A percentile compares a stretch with the other conserved stretches of the same genome.
phyloP scores from a whole-genome alignment of 1,140 invertebrate species.

The Glossosoma conforme region DNA sequence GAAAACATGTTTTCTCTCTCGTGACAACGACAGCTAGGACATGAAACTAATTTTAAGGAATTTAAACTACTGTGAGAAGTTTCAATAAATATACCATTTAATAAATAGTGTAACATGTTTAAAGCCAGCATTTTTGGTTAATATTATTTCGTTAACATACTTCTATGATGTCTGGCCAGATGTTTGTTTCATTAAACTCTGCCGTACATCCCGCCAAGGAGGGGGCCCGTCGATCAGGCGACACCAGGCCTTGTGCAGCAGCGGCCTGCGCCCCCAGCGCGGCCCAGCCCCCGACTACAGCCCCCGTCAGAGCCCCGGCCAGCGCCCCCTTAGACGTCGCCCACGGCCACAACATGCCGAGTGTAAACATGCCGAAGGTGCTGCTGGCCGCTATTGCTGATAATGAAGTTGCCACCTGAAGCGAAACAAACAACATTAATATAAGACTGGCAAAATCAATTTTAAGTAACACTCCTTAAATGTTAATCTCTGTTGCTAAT shows the following conservation, averaged over 20 bases:
- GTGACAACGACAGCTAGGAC: no score
- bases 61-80: no score
- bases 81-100: no score
- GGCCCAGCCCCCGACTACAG: slow-evolving; percentile 52
- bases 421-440: neutral
- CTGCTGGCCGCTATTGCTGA: slow-evolving; percentile 80
- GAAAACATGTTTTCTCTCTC: no score
- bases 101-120: no score
- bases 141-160: no score
- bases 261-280: slow-evolving; percentile 53
- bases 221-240: slow-evolving; percentile 28
- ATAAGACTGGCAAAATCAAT: no score
- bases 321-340: slow-evolving; percentile 64
- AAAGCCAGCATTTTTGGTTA: no score
- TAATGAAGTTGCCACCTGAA: slow-evolving; percentile 66
- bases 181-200: slow-evolving; percentile 14
- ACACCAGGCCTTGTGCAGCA: slow-evolving; percentile 39
- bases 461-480: no score
- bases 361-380: slow-evolving; percentile 77
- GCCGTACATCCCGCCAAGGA: slow-evolving; percentile 10
- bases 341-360: slow-evolving; percentile 82
- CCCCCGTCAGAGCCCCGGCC: slow-evolving; percentile 53
- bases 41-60: no score
- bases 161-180: slow-evolving; percentile 11
- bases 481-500: no score